Conservation (phyloP, 1,140 invertebrate species). For the Mylabris phalerata region DNA sequence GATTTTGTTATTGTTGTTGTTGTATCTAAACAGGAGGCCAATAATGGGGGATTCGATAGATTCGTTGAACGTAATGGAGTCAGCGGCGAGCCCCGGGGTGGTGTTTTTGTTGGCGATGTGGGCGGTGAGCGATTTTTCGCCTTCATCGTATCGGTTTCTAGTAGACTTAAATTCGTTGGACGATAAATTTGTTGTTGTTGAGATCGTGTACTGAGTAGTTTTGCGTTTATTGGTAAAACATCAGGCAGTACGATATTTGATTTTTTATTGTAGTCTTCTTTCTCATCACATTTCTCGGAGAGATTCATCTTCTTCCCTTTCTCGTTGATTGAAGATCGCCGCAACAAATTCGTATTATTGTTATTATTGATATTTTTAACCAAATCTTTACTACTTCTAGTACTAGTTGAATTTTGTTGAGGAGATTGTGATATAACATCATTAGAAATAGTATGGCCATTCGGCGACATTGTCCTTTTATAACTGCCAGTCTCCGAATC, state of each 20-base stretch:
- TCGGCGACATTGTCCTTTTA: constrained; percentile 66
- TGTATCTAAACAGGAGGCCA: neutral
- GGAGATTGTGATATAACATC: constrained; percentile 23
- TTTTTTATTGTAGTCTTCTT: constrained; percentile 23
- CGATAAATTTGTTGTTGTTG: constrained; percentile 22
- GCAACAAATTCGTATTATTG: constrained; percentile 38
- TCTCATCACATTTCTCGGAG: constrained; percentile 35
- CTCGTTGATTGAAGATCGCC: constrained; percentile 36
- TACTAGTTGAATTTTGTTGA: constrained; percentile 36
- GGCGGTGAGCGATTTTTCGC: constrained; percentile 24
- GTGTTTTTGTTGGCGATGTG: constrained; percentile 32
- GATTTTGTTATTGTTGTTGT: constrained; percentile 3
- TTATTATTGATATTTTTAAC: constrained; percentile 37
- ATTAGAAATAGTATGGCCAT: constrained; percentile 43
- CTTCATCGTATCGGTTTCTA: constrained; percentile 17
- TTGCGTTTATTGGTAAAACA: constrained; percentile 47
- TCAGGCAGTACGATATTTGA: constrained; percentile 41
- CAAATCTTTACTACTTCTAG: constrained; percentile 25
- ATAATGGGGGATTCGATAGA: constrained; percentile 25
- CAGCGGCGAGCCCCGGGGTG: constrained; percentile 30
- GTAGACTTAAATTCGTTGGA: constrained; percentile 29
- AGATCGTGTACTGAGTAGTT: constrained; percentile 38
- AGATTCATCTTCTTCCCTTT: constrained; percentile 20
- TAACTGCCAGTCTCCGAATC: constrained; percentile 68
- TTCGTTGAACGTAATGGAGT: constrained; percentile 31